Evolutionary conservation across 2,888 invertebrate species (phyloP), one percentile per base, ranked within the genome.

Genomic region (Drosophila neoperkinsi): DNA sequence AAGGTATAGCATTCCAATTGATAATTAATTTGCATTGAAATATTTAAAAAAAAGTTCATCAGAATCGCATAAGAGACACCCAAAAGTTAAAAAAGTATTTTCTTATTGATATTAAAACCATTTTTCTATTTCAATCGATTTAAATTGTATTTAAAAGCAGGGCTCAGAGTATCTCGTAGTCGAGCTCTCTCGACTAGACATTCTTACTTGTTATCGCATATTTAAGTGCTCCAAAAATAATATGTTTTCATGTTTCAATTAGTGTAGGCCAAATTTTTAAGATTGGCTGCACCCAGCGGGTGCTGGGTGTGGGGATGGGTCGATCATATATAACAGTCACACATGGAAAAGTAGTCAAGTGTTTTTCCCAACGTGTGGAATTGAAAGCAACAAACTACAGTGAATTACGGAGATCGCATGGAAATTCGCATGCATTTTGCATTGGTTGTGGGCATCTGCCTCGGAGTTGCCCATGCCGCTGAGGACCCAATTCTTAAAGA

Each of bases 211-310:
- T 77, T 77, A 77, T 77, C 82, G 21, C 36, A 52, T 57, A 46
- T 49, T 57, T 60, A 76, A 76, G 77, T 59, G 81, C 61, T 46
- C 25, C 38, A 30, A 56, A 73, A 58, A 73, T 60, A 78, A 74
- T 65, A 68, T 78, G 65, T 81, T 84, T 75, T 65, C 74, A 75
- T 82, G 82, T 82, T 73, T 51, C 81, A 72, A 72, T 83, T 73
- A 82, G 52, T 69, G 84, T 67, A 51, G 57, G 77, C 52, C 64
- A 51, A 56, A 36, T 52, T 53, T 30, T 28, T 28, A 11, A 58
- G 57, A 62, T 49, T 49, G 57, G 71, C 84, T 77, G 67, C 84
- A 81, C 81, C 81, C 81, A 80, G 33, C 36, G 18, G 41, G 7
- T 31, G 49, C 43, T 82, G 60, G 73, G 79, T 52, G 79, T 67